Conservation (phyloP, 2,113 vertebrate species). For the Amblyornis subalaris region DNA sequence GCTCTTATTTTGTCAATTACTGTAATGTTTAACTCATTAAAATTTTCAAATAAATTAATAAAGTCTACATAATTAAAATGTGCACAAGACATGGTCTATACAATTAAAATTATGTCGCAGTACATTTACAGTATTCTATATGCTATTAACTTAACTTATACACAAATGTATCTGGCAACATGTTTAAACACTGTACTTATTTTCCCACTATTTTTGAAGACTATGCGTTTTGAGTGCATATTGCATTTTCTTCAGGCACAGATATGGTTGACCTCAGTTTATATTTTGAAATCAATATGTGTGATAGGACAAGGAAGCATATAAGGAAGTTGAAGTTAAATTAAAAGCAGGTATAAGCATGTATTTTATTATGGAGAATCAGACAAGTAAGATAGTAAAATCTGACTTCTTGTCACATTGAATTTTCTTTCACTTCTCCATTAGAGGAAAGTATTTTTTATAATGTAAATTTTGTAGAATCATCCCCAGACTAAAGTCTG, state of each 20-base stretch:
- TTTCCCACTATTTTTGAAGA: neutral
- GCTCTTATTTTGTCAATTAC: neutral
- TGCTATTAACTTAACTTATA: neutral
- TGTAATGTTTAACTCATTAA: neutral
- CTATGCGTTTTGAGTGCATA: neutral
- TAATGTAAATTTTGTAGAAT: slow-evolving; percentile 61
- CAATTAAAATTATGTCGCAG: neutral
- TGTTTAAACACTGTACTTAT: neutral
- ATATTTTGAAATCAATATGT: slow-evolving; percentile 55
- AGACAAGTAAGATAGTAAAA: slow-evolving; percentile 58
- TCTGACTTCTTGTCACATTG: slow-evolving; percentile 60
- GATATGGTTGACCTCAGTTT: slow-evolving; percentile 27
- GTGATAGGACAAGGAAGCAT: slow-evolving; percentile 47
- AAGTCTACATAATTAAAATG: neutral
- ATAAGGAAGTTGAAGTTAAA: slow-evolving; percentile 64
- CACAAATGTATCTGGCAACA: neutral
- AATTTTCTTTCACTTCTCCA: slow-evolving; percentile 56
- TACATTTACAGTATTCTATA: neutral
- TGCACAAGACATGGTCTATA: neutral
- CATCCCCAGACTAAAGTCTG: slow-evolving; percentile 47
- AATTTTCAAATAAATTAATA: neutral
- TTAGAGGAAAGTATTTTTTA: slow-evolving; percentile 61
- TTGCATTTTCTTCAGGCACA: slow-evolving; percentile 18
- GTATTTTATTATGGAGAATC: slow-evolving; percentile 67
- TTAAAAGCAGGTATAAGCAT: slow-evolving; percentile 73